Base-by-base conservation (phyloP, 2,797 vertebrate genomes). In the Lacerta agilis region DNA sequence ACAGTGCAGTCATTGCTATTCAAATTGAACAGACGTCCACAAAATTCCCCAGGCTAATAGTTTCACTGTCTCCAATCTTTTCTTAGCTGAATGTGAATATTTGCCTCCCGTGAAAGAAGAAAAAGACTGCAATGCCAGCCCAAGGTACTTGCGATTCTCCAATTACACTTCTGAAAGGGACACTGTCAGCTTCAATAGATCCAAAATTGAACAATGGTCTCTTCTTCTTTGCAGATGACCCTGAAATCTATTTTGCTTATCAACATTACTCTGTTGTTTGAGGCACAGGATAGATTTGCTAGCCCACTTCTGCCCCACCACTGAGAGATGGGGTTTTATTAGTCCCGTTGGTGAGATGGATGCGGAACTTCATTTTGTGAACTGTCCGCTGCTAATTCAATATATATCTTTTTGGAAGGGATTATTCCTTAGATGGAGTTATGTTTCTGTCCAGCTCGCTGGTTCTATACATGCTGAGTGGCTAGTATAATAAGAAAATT, bases 81-180 rank as follows among this genome's bases (percentile, higher is more conserved):
- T 93, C 90, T 82, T 91, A 97, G 97, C 92, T 1, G 92, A 97
- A 84, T 93, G 77, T 93, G 96, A 96, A 84, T 96, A 95, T 89
- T 94, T 97, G 90, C 97, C 97, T 87, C 96, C 97, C 76, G 88
- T 97, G 90, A 96, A 95, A 94, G 97, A 97, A 96, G 97, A 97
- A 94, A 97, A 97, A 91, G 97, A 97, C 77, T 92, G 95, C 76
- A 95, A 93, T 2, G 95, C 94, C 83, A 96, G 87, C 86, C 95
- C 94, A 78, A 97, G 97, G 97, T 97, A 96, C 20, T 89, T 89
- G 73, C 0, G 61, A 86, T 88, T 91, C 20, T 38, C 5, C 55
- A 85, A 1, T 84, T 84, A 0, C 10, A 83, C 77, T 91, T 83
- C 77, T 88, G 89, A 71, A 93, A 88, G 5, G 90, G 88, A 82